Base-by-base conservation (phyloP, 2,888 invertebrate species). In the Polymixis flavicincta region DNA sequence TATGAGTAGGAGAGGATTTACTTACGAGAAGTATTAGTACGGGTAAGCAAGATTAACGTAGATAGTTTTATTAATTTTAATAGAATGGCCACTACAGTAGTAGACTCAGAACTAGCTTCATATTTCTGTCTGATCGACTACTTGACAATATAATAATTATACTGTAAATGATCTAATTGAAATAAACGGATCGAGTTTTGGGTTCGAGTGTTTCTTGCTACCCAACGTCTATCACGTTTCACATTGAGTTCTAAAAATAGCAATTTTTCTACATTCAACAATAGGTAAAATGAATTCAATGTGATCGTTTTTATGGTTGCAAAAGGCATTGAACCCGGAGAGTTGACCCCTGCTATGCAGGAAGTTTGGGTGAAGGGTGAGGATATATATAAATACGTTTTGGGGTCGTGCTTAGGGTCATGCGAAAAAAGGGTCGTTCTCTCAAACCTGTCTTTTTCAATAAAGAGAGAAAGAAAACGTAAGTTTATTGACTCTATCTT, bases 311-410 rank as follows among this genome's bases (percentile, higher is more conserved):
- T 76, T 32, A 17, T 52, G 9, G 19, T 37, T n/a, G 19, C 17
- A 61, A 55, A 55, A 45, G 50, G 0, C 54, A 61, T 66, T 65
- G 68, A 76, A 32, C 55, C 9, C 28, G 45, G 19, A 32, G 28
- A 2, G 54, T 52, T 17, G 3, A 54, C 32, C n/a, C 11, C n/a
- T 9, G 17, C 2, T 65, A 32, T 6, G 22, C 19, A 65, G 6
- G 22, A 22, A 66, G n/a, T 59, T 52, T 14, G 0, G 7, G 6
- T 55, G 5, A 45, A 65, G 28, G 54, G 57, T 0, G 14, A 25
- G 14, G 14, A n/a, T 42, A n/a, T 66, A 48, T 19, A 32, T 71
- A 37, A n/a, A 28, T 28, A 28, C 11, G 9, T 1, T 17, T 0
- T 17, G 73, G 73, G 25, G 45, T 25, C 22, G 17, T n/a, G 14